phyloP scores from a whole-genome alignment of 2,797 vertebrate genomes.

The Etheostoma perlongum region DNA sequence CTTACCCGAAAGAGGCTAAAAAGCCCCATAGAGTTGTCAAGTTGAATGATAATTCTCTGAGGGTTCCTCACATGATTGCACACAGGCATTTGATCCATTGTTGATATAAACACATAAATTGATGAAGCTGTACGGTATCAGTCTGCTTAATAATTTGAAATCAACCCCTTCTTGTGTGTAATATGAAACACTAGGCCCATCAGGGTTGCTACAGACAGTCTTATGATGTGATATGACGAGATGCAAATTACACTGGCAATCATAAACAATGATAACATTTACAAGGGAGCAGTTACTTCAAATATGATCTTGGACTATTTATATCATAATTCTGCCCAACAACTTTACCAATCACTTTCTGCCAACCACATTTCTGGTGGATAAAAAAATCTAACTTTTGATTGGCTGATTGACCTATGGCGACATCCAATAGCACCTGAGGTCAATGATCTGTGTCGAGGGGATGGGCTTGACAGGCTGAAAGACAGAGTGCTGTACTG shows the following conservation, averaged over 20 bases:
- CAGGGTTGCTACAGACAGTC: background rate
- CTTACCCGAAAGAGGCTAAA: slow-evolving; percentile 3
- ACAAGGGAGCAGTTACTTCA: slow-evolving; percentile 27
- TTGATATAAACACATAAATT: slow-evolving; percentile 17
- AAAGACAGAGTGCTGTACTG: slow-evolving; percentile 49
- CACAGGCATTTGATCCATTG: slow-evolving; percentile 8
- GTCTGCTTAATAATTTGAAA: slow-evolving; percentile 17
- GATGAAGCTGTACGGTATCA: slow-evolving; percentile 6
- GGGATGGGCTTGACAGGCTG: slow-evolving; percentile 55
- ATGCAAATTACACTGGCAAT: slow-evolving; percentile 26
- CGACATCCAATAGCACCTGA: slow-evolving; percentile 64
- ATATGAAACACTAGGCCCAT: slow-evolving; percentile 1
- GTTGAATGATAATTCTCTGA: background rate
- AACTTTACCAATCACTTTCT: slow-evolving; percentile 58
- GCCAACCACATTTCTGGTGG: slow-evolving; percentile 50
- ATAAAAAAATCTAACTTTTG: slow-evolving; percentile 49
- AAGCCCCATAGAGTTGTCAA: background rate
- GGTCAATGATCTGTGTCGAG: slow-evolving; percentile 41
- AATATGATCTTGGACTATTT: slow-evolving; percentile 47
- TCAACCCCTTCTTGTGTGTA: background rate
- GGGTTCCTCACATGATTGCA: background rate
- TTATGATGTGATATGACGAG: background rate
- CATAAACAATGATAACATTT: slow-evolving; percentile 20
- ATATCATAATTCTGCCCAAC: slow-evolving; percentile 57
- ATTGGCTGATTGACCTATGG: slow-evolving; percentile 70